These are phyloP conservation scores for Gryon sp. DNA, from an alignment of 1,140 invertebrate species.

Conservation along the genomic window DNA sequence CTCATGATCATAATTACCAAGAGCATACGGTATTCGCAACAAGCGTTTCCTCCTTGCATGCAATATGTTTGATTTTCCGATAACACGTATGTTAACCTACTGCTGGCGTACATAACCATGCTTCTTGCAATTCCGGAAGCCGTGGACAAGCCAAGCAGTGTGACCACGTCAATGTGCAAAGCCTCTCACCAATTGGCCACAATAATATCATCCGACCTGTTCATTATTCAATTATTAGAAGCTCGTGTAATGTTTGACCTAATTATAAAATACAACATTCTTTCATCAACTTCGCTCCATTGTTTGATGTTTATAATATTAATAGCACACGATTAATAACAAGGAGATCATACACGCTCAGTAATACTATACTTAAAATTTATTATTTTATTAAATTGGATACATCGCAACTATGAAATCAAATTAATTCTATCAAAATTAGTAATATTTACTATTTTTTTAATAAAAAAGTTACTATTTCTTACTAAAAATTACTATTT, in stretches of 20 bases:
- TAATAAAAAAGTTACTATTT: too few species aligned
- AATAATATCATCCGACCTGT: slow-evolving; percentile 52
- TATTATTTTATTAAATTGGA: too few species aligned
- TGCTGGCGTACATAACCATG: slow-evolving; percentile 39
- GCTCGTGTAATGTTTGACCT: slow-evolving; percentile 3
- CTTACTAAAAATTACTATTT: too few species aligned
- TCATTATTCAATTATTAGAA: slow-evolving; percentile 57
- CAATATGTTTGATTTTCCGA: slow-evolving; percentile 58
- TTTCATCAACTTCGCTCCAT: too few species aligned
- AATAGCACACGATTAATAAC: too few species aligned
- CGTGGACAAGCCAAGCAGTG: slow-evolving; percentile 39
- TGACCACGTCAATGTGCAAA: slow-evolving; percentile 51
- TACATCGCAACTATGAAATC: too few species aligned
- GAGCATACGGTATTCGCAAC: slow-evolving; percentile 44
- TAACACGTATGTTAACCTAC: slow-evolving; percentile 34
- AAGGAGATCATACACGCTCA: too few species aligned
- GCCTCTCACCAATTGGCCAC: slow-evolving; percentile 36
- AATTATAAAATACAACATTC: slow-evolving; percentile 17
- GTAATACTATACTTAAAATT: too few species aligned
- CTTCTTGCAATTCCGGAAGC: slow-evolving; percentile 50
- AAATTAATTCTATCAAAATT: too few species aligned
- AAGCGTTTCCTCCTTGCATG: slow-evolving; percentile 48
- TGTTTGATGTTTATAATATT: too few species aligned
- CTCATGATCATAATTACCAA: slow-evolving; percentile 45
- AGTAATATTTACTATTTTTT: too few species aligned